A percentile compares a stretch with the other conserved stretches of the same genome.
Conservation (phyloP, 2,888 invertebrate genomes). For the Sialis lutaria region DNA sequence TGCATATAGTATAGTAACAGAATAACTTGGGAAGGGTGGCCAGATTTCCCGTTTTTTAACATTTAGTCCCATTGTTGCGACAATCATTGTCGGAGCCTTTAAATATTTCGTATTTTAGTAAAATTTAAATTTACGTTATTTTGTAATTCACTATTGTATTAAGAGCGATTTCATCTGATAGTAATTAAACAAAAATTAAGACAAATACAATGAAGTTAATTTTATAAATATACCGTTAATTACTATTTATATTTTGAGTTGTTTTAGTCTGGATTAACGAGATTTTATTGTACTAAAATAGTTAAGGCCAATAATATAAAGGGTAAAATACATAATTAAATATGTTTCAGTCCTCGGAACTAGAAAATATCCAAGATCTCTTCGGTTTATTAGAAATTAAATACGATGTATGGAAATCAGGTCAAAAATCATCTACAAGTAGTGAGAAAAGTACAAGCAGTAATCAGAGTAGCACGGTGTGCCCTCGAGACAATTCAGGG, state of each 20-base stretch:
- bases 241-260: too few species aligned
- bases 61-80: neutral
- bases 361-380: constrained; percentile 66
- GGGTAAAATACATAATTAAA: neutral
- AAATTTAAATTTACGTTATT: neutral
- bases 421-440: constrained; percentile 11
- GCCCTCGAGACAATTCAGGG: constrained; percentile 26
- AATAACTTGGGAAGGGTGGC: too few species aligned
- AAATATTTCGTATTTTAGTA: too few species aligned
- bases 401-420: constrained; percentile 56
- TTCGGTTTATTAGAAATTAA: constrained; percentile 72
- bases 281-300: too few species aligned
- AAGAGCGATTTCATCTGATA: too few species aligned
- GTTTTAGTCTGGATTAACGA: too few species aligned
- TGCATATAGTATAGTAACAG: too few species aligned
- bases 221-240: constrained; percentile 4
- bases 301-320: too few species aligned
- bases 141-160: neutral
- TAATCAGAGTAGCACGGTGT: constrained; percentile 23
- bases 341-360: constrained; percentile 47
- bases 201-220: too few species aligned
- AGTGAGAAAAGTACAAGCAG: constrained; percentile 30
- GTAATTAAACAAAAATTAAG: too few species aligned
- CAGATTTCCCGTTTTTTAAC: too few species aligned
- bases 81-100: too few species aligned